Evolutionary conservation across 2,797 vertebrate species (phyloP), one percentile per base, ranked within the genome.

Genomic region (Aeoliscus strigatus): DNA sequence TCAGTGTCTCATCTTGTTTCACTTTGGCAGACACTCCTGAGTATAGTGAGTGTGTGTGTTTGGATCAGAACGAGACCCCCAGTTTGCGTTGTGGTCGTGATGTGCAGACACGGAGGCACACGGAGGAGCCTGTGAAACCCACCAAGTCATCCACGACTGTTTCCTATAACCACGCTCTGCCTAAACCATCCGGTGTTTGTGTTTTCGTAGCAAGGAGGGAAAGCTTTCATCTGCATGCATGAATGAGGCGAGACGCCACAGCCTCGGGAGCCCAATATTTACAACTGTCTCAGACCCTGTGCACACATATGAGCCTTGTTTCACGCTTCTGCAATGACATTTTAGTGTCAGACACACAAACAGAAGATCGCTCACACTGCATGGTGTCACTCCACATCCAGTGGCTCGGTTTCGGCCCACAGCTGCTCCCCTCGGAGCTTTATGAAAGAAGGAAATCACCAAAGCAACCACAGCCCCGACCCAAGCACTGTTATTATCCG

Each of bases 401-500:
- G 53, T 0, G 45, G 46, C 46, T 48, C 30, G 11, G 44, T 35
- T 34, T 37, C 28, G 60, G 54, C 69, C 57, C 56, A 10, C 41
- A 55, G 49, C 54, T 39, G 14, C 61, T 62, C 44, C 51, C 58
- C 33, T 61, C 42, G 35, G 46, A 70, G 61, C 41, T 68, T 42
- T 48, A 73, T 72, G 60, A 84, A 80, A 83, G 65, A 73, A 63
- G 66, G 66, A 74, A 82, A 83, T 70, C 79, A 84, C 77, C 79
- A 81, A 84, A 84, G 83, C 48, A 53, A 82, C 84, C 83, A 34
- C 81, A 79, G 66, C 61, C 70, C 21, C 59, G 50, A 39, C 66
- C 37, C 51, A 57, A 57, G 68, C 59, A 44, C 87, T 85, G 71
- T 87, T 77, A 89, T 88, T 89, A 89, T 69, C 76, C 47, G 10